phyloP scores from a whole-genome alignment of 1,140 invertebrate species.

The Leptopilina boulardi region DNA sequence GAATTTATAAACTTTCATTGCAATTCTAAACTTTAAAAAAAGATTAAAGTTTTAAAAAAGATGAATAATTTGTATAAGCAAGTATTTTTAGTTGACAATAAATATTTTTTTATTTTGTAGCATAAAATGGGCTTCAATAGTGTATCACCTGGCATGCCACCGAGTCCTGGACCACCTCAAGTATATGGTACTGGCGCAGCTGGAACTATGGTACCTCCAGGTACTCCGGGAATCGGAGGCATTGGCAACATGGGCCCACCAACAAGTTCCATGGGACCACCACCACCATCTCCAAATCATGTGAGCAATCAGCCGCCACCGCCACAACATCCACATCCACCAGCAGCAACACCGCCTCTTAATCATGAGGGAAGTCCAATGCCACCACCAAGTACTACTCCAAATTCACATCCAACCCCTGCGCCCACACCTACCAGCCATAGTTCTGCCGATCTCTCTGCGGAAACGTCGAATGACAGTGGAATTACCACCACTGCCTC shows the following conservation, averaged over 20 bases:
- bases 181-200: constrained; percentile 70
- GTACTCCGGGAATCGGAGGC: constrained; percentile 67
- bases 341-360: constrained; percentile 70
- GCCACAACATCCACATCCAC: constrained; percentile 67
- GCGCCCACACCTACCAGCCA: constrained; percentile 65
- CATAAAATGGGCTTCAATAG: constrained; percentile 74
- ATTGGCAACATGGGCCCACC: constrained; percentile 74
- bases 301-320: constrained; percentile 77
- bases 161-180: constrained; percentile 71
- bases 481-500: constrained; percentile 78
- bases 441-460: constrained; percentile 68
- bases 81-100: too few relatives aligned
- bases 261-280: constrained; percentile 73
- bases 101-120: constrained; percentile 55
- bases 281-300: constrained; percentile 78
- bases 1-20: too few relatives aligned
- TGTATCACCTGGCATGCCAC: constrained; percentile 69
- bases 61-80: too few relatives aligned
- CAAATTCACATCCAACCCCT: constrained; percentile 76
- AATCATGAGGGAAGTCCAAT: constrained; percentile 78
- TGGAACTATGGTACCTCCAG: constrained; percentile 77
- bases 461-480: constrained; percentile 78
- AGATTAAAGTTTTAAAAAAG: too few relatives aligned
- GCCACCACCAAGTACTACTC: constrained; percentile 79
- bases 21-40: too few relatives aligned